These are phyloP conservation scores for Pagetopsis macropterus DNA, from an alignment of 2,797 vertebrate genomes.

Conservation along the genomic window DNA sequence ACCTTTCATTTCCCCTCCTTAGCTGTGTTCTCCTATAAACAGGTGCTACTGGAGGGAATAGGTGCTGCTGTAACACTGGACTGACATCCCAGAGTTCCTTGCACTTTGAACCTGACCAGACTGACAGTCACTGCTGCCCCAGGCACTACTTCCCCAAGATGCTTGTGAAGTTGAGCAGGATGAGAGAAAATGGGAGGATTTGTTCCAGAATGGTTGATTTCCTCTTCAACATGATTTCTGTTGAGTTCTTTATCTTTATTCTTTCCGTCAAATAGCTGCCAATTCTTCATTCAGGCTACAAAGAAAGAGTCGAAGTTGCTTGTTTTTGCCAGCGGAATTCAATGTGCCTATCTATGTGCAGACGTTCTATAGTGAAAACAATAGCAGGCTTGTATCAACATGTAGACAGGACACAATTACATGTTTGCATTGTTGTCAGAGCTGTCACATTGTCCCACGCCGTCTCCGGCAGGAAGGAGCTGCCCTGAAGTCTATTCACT, in stretches of 20 bases:
- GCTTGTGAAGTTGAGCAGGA: conserved; percentile 1
- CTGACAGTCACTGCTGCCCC: conserved; percentile 10
- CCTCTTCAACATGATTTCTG: not conserved
- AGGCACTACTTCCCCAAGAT: conserved; percentile 2
- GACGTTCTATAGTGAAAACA: not conserved
- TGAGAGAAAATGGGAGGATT: not conserved
- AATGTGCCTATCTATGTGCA: not conserved
- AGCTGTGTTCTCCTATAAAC: not conserved
- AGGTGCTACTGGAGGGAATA: conserved; percentile 2
- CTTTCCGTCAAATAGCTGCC: not conserved
- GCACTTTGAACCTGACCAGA: conserved; percentile 12
- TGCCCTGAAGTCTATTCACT: conserved; percentile 8
- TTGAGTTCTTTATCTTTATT: not conserved
- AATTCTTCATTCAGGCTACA: not conserved
- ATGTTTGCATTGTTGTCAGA: conserved; percentile 13
- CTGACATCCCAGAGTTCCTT: conserved; percentile 6
- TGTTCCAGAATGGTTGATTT: not conserved
- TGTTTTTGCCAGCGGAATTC: not conserved
- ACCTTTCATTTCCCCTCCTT: not conserved
- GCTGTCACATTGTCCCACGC: conserved; percentile 10
- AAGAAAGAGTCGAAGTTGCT: not conserved
- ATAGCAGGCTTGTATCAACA: not conserved
- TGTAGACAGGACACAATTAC: conserved; percentile 5
- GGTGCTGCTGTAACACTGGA: conserved; percentile 14
- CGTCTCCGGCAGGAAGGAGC: conserved; percentile 13